Conservation (phyloP, 2,113 vertebrate genomes). For the Calidris pugnax region DNA sequence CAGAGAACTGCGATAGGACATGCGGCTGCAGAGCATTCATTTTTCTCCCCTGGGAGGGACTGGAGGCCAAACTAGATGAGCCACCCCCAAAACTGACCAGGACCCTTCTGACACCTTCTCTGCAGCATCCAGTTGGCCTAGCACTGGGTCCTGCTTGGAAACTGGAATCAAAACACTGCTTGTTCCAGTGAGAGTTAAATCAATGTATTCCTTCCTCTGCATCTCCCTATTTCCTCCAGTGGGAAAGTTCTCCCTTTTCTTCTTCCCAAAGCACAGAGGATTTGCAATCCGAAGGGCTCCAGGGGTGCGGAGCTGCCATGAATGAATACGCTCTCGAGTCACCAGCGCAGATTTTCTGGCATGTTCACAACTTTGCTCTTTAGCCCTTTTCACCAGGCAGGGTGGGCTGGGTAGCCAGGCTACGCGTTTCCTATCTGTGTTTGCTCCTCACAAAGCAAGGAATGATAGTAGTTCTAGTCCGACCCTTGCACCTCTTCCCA, state of each 20-base stretch:
- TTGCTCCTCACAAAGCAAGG: not conserved
- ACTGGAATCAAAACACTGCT: not conserved
- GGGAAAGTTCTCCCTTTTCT: not conserved
- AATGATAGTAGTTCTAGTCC: not conserved
- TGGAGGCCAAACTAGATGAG: not conserved
- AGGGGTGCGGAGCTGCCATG: not conserved
- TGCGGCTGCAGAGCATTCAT: not conserved
- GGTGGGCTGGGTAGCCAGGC: not conserved
- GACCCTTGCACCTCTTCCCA: constrained; percentile 46
- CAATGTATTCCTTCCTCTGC: not conserved
- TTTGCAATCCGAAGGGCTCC: not conserved
- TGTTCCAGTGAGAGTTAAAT: not conserved
- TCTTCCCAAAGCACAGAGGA: not conserved
- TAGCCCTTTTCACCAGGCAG: not conserved
- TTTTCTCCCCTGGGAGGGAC: not conserved
- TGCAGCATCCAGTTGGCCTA: not conserved
- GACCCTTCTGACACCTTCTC: not conserved
- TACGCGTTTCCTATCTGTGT: not conserved
- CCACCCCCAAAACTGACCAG: not conserved
- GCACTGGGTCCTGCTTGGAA: not conserved
- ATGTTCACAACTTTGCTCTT: not conserved
- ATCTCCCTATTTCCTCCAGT: not conserved
- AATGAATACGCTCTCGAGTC: not conserved
- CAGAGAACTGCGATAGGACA: not conserved
- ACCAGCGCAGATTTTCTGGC: not conserved